phyloP scores from a whole-genome alignment of 2,113 vertebrate species.

The Uria lomvia region DNA sequence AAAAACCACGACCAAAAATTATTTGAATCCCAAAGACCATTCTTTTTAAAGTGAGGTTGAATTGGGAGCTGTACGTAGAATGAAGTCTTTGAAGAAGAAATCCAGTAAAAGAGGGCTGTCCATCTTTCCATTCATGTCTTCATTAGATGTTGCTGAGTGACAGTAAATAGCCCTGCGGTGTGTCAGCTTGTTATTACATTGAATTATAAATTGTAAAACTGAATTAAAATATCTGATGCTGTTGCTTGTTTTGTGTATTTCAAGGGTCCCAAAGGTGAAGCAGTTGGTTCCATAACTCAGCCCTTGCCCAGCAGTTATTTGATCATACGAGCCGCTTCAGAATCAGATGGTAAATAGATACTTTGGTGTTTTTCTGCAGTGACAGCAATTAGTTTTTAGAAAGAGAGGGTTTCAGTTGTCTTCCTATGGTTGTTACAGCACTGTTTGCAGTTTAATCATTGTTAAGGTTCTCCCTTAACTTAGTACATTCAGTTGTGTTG shows the following conservation, averaged over 20 bases:
- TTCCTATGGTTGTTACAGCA: background rate
- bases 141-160: constrained; percentile 56
- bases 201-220: background rate
- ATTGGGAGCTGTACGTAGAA: background rate
- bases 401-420: background rate
- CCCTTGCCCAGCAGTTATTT: constrained; percentile 97
- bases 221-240: constrained; percentile 1
- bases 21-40: background rate
- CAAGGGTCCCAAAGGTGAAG: constrained; percentile 97
- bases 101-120: constrained; percentile 50
- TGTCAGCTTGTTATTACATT: constrained; percentile 22
- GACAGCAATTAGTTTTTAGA: background rate
- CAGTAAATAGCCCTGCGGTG: constrained; percentile 28
- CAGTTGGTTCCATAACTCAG: constrained; percentile 97
- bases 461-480: background rate
- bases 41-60: background rate
- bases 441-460: background rate
- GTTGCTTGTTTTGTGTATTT: constrained; percentile 36
- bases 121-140: constrained; percentile 20
- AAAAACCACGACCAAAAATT: background rate
- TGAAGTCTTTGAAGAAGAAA: background rate
- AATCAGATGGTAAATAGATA: constrained; percentile 90
- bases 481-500: background rate
- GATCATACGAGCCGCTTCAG: constrained; percentile 94
- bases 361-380: background rate